phyloP scores from a whole-genome alignment of 2,888 invertebrate genomes.

The Chydorus sphaericus region DNA sequence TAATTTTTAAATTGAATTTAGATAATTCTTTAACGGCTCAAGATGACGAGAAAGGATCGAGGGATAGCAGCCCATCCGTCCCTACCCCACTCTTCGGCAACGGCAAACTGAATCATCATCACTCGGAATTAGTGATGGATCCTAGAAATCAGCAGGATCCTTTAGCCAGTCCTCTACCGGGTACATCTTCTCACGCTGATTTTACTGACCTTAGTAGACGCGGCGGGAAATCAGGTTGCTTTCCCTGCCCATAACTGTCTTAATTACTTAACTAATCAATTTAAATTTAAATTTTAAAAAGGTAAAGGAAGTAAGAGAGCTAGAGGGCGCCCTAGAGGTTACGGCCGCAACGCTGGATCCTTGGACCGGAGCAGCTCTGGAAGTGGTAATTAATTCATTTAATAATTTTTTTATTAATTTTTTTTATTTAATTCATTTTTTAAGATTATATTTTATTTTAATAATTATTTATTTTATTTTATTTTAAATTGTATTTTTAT shows the following conservation, averaged over 20 bases:
- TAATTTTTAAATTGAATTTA: background rate
- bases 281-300: background rate
- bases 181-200: background rate
- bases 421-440: too few species aligned
- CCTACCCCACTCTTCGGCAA: background rate
- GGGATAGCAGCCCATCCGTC: conserved; percentile 1
- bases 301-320: background rate
- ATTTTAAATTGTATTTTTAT: too few species aligned
- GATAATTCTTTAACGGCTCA: conserved; percentile 1
- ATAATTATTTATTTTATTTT: too few species aligned
- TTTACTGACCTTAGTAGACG: conserved; percentile 3
- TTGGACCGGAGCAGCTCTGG: too few species aligned
- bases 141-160: background rate
- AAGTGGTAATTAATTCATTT: too few species aligned
- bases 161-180: background rate
- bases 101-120: background rate
- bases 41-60: conserved; percentile 1
- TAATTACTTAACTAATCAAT: background rate
- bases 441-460: too few species aligned
- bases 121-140: background rate
- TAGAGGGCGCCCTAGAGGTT: conserved; percentile 4
- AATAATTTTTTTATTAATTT: too few species aligned
- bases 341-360: conserved; percentile 4
- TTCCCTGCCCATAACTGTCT: too few species aligned
- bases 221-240: conserved; percentile 1